Base-by-base conservation (phyloP, 1,140 invertebrate genomes). In the Cyclina sinensis region DNA sequence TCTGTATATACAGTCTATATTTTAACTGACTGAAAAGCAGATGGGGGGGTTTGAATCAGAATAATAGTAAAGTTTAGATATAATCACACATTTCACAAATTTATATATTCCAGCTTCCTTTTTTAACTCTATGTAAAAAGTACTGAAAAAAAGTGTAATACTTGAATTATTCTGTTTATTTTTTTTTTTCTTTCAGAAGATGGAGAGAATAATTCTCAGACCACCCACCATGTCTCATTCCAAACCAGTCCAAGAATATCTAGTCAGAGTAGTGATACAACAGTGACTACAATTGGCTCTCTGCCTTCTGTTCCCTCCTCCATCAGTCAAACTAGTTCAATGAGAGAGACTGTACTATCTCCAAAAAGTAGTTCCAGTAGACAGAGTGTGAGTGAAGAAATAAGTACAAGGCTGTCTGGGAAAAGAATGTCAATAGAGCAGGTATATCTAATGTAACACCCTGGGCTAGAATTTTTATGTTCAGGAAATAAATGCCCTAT, bases 241-340 rank as follows among this genome's bases (percentile, higher is more conserved):
- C 0, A 37, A 37, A 70, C 65, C 30, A 70, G 65, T 70, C 65
- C 30, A 37, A 70, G 35, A 70, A 51, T 73, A 54, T 37, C 62
- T 14, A 87, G 76, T 65, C 74, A 87, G 35, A 80, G 48, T n/a
- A 87, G 74, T 80, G 74, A 79, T 80, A 51, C 43, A 51, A 87
- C 74, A 68, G 74, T 78, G 30, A 87, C 85, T 68, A 87, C 85
- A 46, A 70, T 87, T 80, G 74, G 85, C 35, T 87, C 85, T 5
- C 48, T 78, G 39, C 59, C 54, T n/a, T 78, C 74, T 35, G 32
- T 87, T 39, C 76, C 85, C 2, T 80, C 85, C 37, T 68, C 85
- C 11, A 87, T 78, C 59, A 87, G 85, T 46, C 85, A 87, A 79
- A 79, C 85, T 48, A 87, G 74, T 80, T 32, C 74, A 39, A 39